Percentiles rank a stretch among this genome's conserved stretches.
These are phyloP conservation scores for Lycia hirtaria DNA, from an alignment of 2,888 invertebrate genomes.

Conservation along the genomic window DNA sequence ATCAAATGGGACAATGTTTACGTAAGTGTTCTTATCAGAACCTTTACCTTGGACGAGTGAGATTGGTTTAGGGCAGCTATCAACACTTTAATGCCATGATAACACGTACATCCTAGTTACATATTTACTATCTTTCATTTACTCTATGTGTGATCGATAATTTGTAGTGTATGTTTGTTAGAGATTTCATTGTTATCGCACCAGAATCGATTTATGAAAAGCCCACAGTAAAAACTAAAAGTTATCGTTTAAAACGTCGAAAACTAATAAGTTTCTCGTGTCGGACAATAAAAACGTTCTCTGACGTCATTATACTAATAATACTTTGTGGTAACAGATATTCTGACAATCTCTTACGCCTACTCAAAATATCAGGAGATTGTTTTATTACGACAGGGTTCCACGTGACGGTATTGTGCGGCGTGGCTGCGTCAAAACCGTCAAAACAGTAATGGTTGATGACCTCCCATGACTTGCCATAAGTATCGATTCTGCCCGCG, in stretches of 20 bases:
- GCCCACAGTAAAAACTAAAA: conserved; percentile 42
- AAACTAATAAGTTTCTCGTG: conserved; percentile 5
- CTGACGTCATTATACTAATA: conserved; percentile 3
- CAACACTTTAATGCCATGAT: conserved; percentile 6
- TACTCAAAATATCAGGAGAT: not conserved
- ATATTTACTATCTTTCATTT: conserved; percentile 16
- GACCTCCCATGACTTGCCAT: conserved; percentile 78
- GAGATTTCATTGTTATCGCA: conserved; percentile 13
- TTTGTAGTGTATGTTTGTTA: conserved; percentile 10
- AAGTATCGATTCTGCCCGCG: conserved; percentile 54
- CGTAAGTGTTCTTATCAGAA: conserved; percentile 15
- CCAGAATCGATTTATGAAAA: conserved; percentile 39
- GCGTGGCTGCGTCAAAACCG: conserved; percentile 64
- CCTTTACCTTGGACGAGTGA: conserved; percentile 11
- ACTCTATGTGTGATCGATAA: conserved; percentile 11
- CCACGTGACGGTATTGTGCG: not conserved
- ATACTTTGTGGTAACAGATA: conserved; percentile 8
- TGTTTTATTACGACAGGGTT: conserved; percentile 6
- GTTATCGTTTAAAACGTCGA: conserved; percentile 34
- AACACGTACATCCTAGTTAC: conserved; percentile 9
- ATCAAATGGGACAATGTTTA: conserved; percentile 22
- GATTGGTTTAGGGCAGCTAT: conserved; percentile 7
- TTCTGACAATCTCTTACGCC: conserved; percentile 6
- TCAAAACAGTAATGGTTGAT: conserved; percentile 74
- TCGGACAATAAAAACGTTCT: conserved; percentile 12